These are phyloP conservation scores for Dione vanillae DNA, from an alignment of 2,888 invertebrate species.

Conservation along the genomic window DNA sequence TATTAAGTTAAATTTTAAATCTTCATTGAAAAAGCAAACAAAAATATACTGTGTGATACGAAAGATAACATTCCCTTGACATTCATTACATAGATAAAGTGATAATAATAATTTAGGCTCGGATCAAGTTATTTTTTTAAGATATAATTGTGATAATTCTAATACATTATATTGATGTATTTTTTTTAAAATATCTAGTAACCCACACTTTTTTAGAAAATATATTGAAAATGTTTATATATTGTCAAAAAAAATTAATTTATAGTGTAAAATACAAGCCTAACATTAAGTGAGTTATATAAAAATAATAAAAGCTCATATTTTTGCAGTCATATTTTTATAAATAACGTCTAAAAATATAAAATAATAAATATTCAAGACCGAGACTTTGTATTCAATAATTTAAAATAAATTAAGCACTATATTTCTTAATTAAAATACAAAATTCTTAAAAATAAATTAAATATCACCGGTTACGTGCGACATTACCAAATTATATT, in stretches of 20 bases:
- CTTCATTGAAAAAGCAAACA: too few species aligned
- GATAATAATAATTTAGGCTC: constrained; percentile 15
- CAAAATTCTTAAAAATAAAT: constrained; percentile 3
- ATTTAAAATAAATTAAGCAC: too few species aligned
- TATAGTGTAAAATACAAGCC: too few species aligned
- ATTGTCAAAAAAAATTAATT: too few species aligned
- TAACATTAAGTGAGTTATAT: too few species aligned
- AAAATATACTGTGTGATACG: constrained; percentile 13
- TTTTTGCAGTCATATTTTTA: too few species aligned
- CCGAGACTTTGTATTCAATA: too few species aligned
- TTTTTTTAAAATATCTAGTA: too few species aligned
- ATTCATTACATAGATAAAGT: constrained; percentile 22
- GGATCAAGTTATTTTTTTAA: constrained; percentile 4
- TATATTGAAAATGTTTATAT: too few species aligned
- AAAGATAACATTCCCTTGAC: constrained; percentile 29
- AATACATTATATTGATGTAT: not conserved
- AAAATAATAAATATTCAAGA: not conserved
- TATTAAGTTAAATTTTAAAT: too few species aligned
- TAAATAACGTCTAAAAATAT: not conserved
- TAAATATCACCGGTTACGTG: constrained; percentile 12
- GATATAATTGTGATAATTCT: not conserved
- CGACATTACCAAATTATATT: not conserved
- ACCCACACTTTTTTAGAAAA: too few species aligned
- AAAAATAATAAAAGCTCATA: too few species aligned
- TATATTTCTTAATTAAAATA: not conserved